Conservation (phyloP, 2,888 invertebrate genomes). For the Dermolepida albohirtum region DNA sequence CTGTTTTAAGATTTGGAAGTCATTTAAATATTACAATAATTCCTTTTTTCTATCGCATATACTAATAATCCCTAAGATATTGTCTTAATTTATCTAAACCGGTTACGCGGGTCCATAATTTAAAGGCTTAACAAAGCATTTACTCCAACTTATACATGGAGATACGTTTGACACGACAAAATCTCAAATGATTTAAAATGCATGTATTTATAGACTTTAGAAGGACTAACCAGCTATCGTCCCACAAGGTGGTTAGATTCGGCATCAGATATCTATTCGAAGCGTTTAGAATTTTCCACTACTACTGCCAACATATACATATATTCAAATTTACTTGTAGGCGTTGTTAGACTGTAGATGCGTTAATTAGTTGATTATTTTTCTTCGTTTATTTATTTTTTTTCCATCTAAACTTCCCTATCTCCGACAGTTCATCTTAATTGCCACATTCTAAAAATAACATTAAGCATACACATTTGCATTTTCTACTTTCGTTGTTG, state of each 20-base stretch:
- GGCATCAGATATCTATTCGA: conserved; percentile 14
- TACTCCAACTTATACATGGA: not conserved
- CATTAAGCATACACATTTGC: conserved; percentile 12
- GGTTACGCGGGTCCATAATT: conserved; percentile 19
- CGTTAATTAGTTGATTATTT: conserved; percentile 28
- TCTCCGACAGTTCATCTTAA: conserved; percentile 17
- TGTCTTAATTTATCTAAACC: conserved; percentile 28
- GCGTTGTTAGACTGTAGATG: conserved; percentile 7
- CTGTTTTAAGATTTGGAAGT: too few species aligned
- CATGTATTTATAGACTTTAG: not conserved
- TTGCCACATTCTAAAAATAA: conserved; percentile 18
- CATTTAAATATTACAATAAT: too few species aligned
- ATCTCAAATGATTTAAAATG: conserved; percentile 6
- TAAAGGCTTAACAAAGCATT: conserved; percentile 14
- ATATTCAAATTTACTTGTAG: conserved; percentile 24
- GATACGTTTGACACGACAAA: conserved; percentile 17
- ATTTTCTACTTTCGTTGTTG: conserved; percentile 4
- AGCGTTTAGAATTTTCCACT: conserved; percentile 12
- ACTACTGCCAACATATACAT: not conserved
- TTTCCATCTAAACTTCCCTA: not conserved
- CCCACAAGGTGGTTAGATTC: conserved; percentile 21
- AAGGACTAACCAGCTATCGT: conserved; percentile 9
- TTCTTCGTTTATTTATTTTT: conserved; percentile 2
- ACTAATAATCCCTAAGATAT: conserved; percentile 17
- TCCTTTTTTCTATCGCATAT: too few species aligned